A percentile compares a stretch with the other conserved stretches of the same genome.
Conservation (phyloP, 2,113 vertebrate genomes). For the Harpagus bidentatus region DNA sequence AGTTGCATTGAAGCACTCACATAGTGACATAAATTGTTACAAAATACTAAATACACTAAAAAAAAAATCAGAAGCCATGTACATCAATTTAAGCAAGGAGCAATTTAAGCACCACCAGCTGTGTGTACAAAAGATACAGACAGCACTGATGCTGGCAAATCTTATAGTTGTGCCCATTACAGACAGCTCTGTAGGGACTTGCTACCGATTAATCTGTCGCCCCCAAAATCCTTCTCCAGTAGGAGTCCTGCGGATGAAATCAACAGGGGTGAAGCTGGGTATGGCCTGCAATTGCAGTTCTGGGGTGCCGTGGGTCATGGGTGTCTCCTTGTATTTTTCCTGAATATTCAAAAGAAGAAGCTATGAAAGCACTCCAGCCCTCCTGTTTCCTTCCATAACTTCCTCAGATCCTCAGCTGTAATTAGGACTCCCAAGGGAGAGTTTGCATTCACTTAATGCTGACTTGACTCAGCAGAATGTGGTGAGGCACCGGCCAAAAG, state of each 20-base stretch:
- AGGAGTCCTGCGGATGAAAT: not conserved
- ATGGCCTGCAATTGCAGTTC: not conserved
- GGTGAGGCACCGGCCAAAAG: not conserved
- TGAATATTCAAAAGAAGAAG: not conserved
- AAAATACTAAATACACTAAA: not conserved
- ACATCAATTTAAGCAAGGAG: not conserved
- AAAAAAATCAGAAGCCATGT: not conserved
- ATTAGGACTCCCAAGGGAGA: not conserved
- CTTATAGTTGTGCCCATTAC: not conserved
- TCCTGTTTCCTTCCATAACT: not conserved
- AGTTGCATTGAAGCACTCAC: not conserved
- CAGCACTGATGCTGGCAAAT: not conserved
- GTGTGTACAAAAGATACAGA: not conserved
- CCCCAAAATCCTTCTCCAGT: not conserved
- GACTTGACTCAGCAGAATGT: slow-evolving; percentile 28
- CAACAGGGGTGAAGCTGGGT: not conserved
- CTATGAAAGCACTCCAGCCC: not conserved
- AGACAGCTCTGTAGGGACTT: not conserved
- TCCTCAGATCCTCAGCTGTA: not conserved
- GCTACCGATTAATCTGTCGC: not conserved
- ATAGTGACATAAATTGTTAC: not conserved
- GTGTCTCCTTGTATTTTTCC: not conserved
- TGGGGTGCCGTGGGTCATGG: rapidly evolving
- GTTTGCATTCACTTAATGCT: not conserved
- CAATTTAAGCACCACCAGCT: not conserved